Evolutionary conservation across 2,113 vertebrate species (phyloP).

Genomic region (Thamnaconus septentrionalis): DNA sequence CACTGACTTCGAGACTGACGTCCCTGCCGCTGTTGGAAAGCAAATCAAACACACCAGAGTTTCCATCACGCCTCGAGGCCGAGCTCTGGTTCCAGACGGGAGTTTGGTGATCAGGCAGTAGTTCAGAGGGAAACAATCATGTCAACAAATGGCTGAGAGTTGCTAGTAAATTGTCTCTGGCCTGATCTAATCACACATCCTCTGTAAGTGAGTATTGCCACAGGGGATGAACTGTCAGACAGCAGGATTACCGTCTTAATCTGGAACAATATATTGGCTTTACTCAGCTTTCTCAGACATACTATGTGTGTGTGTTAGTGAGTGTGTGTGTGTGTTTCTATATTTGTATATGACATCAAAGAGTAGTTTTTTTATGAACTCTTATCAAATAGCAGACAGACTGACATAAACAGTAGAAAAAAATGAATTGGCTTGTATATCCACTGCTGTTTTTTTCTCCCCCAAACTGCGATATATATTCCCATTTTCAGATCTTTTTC

Average conservation of each 20-base stretch:
- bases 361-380: too few relatives aligned
- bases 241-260: conserved; percentile 67
- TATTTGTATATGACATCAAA: too few relatives aligned
- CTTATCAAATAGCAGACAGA: too few relatives aligned
- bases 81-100: conserved; percentile 36
- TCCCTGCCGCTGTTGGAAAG: background rate
- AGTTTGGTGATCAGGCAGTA: conserved; percentile 17
- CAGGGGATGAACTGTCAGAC: conserved; percentile 53
- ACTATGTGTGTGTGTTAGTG: conserved; percentile 19
- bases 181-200: conserved; percentile 63
- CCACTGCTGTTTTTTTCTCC: too few relatives aligned
- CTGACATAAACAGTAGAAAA: background rate
- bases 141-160: conserved; percentile 41
- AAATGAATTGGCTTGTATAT: too few relatives aligned
- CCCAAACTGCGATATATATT: too few relatives aligned
- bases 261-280: conserved; percentile 70
- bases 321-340: conserved; percentile 14
- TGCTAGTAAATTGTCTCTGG: conserved; percentile 33
- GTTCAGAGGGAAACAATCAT: conserved; percentile 41
- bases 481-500: too few relatives aligned
- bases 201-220: conserved; percentile 33
- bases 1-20: background rate
- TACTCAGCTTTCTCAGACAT: conserved; percentile 54
- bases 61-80: background rate
- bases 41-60: conserved; percentile 2